Evolutionary conservation across 2,113 vertebrate genomes (phyloP), one percentile per base, ranked within the genome.

Genomic region (Phrynosoma platyrhinos): DNA sequence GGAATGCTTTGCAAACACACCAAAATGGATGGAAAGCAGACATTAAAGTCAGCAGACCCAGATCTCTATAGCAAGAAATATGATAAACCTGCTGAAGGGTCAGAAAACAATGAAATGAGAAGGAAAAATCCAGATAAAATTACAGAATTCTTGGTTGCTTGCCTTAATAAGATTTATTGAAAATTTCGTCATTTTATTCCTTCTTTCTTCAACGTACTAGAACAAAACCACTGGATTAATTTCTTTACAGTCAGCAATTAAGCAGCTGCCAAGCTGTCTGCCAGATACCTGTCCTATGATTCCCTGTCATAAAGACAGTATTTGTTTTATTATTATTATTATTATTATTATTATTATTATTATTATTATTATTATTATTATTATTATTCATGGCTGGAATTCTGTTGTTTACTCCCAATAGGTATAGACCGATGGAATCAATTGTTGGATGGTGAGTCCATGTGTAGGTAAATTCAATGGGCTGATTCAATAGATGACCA

Each of bases 161-260:
- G 40, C 55, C 30, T 68, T 74, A 84, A 72, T 40, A 47, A 52
- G 30, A 76, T 69, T 13, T n/a, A 53, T 10, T 78, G 25, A 82
- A 47, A 86, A 47, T 27, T 25, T 82, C 62, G 13, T 9, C 27
- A n/a, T 82, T 82, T 78, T 36, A 78, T 83, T 88, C 42, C 27
- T 30, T 72, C 7, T 40, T 25, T 76, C 27, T 58, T 77, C 42
- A 91, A 79, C 55, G 36, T 85, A 14, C 1, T 82, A 3, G 3
- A 79, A n/a, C 30, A 4, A 47, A 74, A 2, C 12, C 6, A 36
- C 42, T 88, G 79, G 3, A 86, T 52, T 0, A 52, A 30, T 30
- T 83, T 83, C 25, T 21, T 40, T 77, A 91, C 25, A 8, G 12
- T 8, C 47, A 72, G 20, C 84, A 88, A 77, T 77, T 83, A 53